Percentiles rank a stretch among this genome's conserved stretches.
Conservation (phyloP, 2,797 vertebrate genomes). For the Dallia pectoralis region DNA sequence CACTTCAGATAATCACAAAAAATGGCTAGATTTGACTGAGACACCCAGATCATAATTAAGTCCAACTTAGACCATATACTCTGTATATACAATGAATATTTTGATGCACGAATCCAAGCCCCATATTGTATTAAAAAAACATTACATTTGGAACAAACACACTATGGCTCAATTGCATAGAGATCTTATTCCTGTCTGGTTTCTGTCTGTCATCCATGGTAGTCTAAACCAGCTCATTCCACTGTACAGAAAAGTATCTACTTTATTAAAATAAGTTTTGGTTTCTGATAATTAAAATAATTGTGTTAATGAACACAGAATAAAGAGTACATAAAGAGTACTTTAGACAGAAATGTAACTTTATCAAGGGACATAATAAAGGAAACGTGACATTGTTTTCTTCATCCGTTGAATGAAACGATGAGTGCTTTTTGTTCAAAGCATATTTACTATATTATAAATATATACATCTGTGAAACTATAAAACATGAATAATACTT, state of each 20-base stretch:
- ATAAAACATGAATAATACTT: too few relatives aligned
- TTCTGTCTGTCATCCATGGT: not conserved
- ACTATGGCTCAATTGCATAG: not conserved
- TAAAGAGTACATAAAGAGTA: not conserved
- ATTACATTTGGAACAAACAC: constrained; percentile 20
- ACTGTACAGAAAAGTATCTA: not conserved
- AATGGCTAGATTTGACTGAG: too few relatives aligned
- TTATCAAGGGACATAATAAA: not conserved
- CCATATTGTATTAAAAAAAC: too few relatives aligned
- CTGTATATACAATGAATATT: too few relatives aligned
- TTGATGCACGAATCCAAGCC: too few relatives aligned
- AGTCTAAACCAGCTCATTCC: not conserved
- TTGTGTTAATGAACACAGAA: not conserved
- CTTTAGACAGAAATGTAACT: not conserved
- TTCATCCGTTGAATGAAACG: too few relatives aligned
- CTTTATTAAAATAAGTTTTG: not conserved
- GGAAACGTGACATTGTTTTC: not conserved
- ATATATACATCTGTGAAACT: too few relatives aligned
- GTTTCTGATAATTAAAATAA: not conserved
- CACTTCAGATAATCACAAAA: too few relatives aligned
- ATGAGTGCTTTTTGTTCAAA: too few relatives aligned
- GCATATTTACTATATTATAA: too few relatives aligned
- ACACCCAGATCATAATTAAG: too few relatives aligned
- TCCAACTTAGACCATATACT: too few relatives aligned
- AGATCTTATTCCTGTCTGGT: constrained; percentile 5